Percentiles rank a stretch among this genome's conserved stretches.
Conservation (phyloP, 2,888 invertebrate genomes). For the Linyphia triangularis region DNA sequence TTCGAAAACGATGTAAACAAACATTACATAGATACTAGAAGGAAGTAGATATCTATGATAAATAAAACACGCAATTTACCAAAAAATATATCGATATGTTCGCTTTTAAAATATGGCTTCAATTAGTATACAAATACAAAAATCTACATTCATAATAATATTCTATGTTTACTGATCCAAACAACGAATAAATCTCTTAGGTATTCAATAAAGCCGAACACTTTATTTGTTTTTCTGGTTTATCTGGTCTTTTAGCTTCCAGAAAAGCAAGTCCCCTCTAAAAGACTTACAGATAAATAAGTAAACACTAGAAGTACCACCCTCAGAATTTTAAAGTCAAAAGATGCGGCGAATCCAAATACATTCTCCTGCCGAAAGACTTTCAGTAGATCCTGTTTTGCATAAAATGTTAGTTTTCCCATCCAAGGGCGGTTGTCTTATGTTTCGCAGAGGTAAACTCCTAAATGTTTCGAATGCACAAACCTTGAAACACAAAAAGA, state of each 20-base stretch:
- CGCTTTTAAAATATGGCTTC: too few species aligned
- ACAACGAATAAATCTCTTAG: background rate
- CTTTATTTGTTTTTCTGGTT: background rate
- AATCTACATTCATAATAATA: too few species aligned
- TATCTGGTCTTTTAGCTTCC: background rate
- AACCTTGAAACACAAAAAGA: conserved; percentile 27
- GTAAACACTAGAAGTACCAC: conserved; percentile 14
- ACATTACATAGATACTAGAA: too few species aligned
- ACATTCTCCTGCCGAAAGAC: background rate
- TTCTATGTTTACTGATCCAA: too few species aligned
- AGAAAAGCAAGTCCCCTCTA: background rate
- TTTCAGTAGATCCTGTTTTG: conserved; percentile 28
- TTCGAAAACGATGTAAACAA: too few species aligned
- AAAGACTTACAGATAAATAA: conserved; percentile 20
- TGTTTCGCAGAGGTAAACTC: background rate
- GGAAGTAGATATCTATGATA: too few species aligned
- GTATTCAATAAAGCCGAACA: background rate
- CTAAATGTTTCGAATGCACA: conserved; percentile 22
- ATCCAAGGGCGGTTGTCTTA: background rate
- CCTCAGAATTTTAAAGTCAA: conserved; percentile 25
- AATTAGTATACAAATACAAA: too few species aligned
- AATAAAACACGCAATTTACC: too few species aligned
- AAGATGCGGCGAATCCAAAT: conserved; percentile 28
- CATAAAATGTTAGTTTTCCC: conserved; percentile 40
- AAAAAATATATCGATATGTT: too few species aligned